Percentiles rank a stretch among this genome's conserved stretches.
These are phyloP conservation scores for Poeciliopsis turrubarensis DNA, from an alignment of 2,113 vertebrate genomes.

Conservation along the genomic window DNA sequence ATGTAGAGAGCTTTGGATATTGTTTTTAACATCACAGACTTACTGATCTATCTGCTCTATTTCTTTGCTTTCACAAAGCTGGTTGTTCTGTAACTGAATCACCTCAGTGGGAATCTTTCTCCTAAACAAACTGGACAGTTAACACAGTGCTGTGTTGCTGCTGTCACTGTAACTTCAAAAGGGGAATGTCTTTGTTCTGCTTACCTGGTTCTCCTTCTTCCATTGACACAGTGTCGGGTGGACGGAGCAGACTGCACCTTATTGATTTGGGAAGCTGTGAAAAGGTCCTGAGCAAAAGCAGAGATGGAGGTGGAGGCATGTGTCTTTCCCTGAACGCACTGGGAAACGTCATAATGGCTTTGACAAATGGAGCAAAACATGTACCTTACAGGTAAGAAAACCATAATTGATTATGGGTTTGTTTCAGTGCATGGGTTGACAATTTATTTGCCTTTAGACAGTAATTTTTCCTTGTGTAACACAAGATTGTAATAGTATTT, in stretches of 20 bases:
- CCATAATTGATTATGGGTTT: neutral
- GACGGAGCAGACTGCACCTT: conserved; percentile 94
- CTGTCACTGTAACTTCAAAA: conserved; percentile 26
- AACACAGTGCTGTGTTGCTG: conserved; percentile 41
- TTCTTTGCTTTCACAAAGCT: neutral
- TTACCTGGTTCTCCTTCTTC: conserved; percentile 48
- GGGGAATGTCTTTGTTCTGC: conserved; percentile 38
- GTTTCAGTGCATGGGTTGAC: conserved; percentile 11
- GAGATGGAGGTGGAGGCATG: conserved; percentile 86
- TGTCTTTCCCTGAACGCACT: conserved; percentile 91
- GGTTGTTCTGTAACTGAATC: conserved; percentile 39
- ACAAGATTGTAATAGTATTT: conserved; percentile 32
- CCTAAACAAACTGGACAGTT: conserved; percentile 62
- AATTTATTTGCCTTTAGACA: conserved; percentile 34
- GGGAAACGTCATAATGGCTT: conserved; percentile 94
- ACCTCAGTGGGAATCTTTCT: conserved; percentile 50
- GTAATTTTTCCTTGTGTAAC: conserved; percentile 35
- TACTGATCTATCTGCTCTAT: neutral
- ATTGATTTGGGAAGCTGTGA: conserved; percentile 96
- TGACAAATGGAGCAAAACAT: conserved; percentile 96
- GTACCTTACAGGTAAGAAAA: conserved; percentile 92
- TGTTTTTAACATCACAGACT: neutral
- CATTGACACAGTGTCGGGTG: conserved; percentile 80
- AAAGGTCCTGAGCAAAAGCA: conserved; percentile 85
- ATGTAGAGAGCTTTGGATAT: no score